A percentile compares a stretch with the other conserved stretches of the same genome.
These are phyloP conservation scores for Noctuana brunneofusca DNA, from an alignment of 2,888 invertebrate genomes.

Conservation along the genomic window DNA sequence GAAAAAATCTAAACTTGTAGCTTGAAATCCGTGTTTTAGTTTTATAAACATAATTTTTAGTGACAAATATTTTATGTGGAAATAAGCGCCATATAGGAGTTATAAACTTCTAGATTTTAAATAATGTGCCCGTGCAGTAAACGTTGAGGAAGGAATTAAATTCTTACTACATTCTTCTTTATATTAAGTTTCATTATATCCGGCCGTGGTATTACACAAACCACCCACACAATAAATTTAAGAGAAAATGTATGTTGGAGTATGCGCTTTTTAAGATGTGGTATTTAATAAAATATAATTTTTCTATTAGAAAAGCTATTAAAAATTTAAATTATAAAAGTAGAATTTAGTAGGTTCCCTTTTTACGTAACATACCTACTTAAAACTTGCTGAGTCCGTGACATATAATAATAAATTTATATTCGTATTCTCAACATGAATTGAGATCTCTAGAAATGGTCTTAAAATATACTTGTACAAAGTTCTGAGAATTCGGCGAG, in stretches of 20 bases:
- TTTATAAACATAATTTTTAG: background rate
- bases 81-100: background rate
- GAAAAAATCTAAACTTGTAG: conserved; percentile 7
- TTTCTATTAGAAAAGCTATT: background rate
- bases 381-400: background rate
- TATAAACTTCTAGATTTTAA: conserved; percentile 10
- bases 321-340: background rate
- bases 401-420: background rate
- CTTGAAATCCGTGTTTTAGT: conserved; percentile 20
- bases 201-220: conserved; percentile 21
- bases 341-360: background rate
- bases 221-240: conserved; percentile 25
- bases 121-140: conserved; percentile 15
- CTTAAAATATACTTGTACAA: conserved; percentile 4
- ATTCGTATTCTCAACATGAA: background rate
- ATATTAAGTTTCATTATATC: conserved; percentile 29
- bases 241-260: conserved; percentile 19
- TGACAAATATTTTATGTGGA: no score
- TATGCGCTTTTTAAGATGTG: conserved; percentile 10
- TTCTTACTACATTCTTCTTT: conserved; percentile 31
- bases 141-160: conserved; percentile 28
- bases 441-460: background rate
- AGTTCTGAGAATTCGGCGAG: conserved; percentile 3
- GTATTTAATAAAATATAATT: background rate
- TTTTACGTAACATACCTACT: background rate